Evolutionary conservation across 2,888 invertebrate species (phyloP), one percentile per base, ranked within the genome.

Genomic region (Pteria penguin): DNA sequence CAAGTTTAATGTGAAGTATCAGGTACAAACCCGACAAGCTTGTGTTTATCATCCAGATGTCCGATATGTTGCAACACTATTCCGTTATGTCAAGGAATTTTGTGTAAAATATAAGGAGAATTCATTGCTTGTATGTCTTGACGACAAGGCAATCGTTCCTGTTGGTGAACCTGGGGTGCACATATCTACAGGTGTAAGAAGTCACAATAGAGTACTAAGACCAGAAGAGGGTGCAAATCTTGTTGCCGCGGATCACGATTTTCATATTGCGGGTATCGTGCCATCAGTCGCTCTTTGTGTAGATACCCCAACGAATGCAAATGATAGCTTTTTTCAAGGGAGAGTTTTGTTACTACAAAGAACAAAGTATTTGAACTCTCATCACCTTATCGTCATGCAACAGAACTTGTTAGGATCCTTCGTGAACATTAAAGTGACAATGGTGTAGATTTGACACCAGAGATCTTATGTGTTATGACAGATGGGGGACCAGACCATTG

Each of bases 321-420:
- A 57, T 29, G 78, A 76, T 29, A 62, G 58, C 22, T 77, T 82
- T 68, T 79, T 68, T 31, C n/a, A 22, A 18, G 81, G 80, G 26
- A 60, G 36, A 2, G 54, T 76, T 52, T 45, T 72, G 79, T 81
- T 0, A 74, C 74, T 1, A 33, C 66, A 29, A 82, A 82, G 29
- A 76, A 82, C 63, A 76, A 78, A 29, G 61, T 79, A 24, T 82
- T 81, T 69, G 18, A 78, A n/a, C 74, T 76, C 29, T 79, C 79
- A 36, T 61, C 29, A 32, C 72, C 81, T 4, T 27, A 63, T 18
- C 63, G 80, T 22, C 81, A 80, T 67, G 54, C 66, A 11, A 32
- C 75, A 32, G 80, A 80, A 72, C n/a, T 60, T 0, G 1, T 62
- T 1, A 57, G 29, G 5, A 77, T 79, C n/a, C 22, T 78, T 11